phyloP scores from a whole-genome alignment of 2,888 invertebrate species.

The Baronia brevicornis region DNA sequence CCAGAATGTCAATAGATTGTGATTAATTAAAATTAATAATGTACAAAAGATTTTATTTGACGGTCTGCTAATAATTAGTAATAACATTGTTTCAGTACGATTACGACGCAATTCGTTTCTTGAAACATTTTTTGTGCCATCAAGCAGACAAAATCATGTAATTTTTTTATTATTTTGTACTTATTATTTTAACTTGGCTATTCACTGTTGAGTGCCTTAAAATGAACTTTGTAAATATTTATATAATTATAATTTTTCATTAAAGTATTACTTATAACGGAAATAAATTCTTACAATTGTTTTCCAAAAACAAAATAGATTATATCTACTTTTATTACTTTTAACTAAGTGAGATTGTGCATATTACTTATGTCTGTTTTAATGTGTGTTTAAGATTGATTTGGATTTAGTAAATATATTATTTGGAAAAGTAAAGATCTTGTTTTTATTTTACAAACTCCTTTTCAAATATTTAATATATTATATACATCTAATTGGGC shows the following conservation, averaged over 20 bases:
- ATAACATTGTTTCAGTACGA: slow-evolving; percentile 47
- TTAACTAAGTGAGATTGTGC: slow-evolving; percentile 73
- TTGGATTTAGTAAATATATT: slow-evolving; percentile 72
- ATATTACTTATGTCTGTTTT: slow-evolving; percentile 71
- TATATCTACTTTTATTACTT: slow-evolving; percentile 52
- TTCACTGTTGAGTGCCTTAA: slow-evolving; percentile 63
- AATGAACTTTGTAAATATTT: slow-evolving; percentile 65
- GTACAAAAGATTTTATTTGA: slow-evolving; percentile 56
- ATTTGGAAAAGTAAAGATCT: slow-evolving; percentile 42
- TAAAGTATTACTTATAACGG: slow-evolving; percentile 56
- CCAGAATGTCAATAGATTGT: slow-evolving; percentile 33
- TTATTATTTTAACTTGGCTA: slow-evolving; percentile 56
- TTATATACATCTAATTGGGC: no score
- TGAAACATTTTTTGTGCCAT: slow-evolving; percentile 70
- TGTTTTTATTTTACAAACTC: slow-evolving; percentile 26
- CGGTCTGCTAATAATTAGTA: slow-evolving; percentile 60
- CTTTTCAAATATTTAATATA: slow-evolving; percentile 9
- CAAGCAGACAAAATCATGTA: slow-evolving; percentile 53
- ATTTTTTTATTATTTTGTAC: slow-evolving; percentile 64
- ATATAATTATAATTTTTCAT: slow-evolving; percentile 45
- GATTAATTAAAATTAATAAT: slow-evolving; percentile 52
- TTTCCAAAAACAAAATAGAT: slow-evolving; percentile 68
- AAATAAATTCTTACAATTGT: slow-evolving; percentile 62
- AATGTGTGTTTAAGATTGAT: slow-evolving; percentile 74
- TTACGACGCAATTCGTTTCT: slow-evolving; percentile 40